Evolutionary conservation across 2,888 invertebrate species (phyloP).

Genomic region (Leptinotarsa juncta): DNA sequence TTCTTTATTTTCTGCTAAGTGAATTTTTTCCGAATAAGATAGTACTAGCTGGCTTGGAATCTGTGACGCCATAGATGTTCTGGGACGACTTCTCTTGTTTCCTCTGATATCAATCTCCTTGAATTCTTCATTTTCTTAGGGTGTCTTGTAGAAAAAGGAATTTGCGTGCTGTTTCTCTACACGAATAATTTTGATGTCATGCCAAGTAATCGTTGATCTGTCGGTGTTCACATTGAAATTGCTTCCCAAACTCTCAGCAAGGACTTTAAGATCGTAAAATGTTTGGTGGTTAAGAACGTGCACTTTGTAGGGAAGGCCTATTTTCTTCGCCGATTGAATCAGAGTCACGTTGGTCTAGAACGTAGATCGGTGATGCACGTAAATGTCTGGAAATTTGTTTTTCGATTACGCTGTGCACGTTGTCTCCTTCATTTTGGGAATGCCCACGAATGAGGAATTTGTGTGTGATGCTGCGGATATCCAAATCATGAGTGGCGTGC

Average conservation of each 20-base stretch:
- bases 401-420: conserved; percentile 32
- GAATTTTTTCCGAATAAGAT: no score
- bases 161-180: conserved; percentile 1
- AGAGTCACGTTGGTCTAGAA: conserved; percentile 33
- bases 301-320: conserved; percentile 18
- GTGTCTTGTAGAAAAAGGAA: no score
- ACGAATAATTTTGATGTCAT: background rate
- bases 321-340: conserved; percentile 35
- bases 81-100: no score
- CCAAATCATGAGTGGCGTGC: no score
- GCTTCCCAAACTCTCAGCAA: background rate
- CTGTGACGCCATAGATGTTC: no score
- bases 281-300: background rate
- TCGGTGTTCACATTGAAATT: background rate
- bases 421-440: conserved; percentile 30
- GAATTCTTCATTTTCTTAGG: no score
- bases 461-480: conserved; percentile 23
- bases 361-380: conserved; percentile 26
- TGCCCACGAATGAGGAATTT: conserved; percentile 36
- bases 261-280: background rate
- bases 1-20: no score
- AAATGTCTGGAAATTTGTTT: conserved; percentile 29
- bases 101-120: no score
- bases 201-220: no score
- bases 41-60: no score